Evolutionary conservation across 2,888 invertebrate genomes (phyloP).

Genomic region (Alitta virens): DNA sequence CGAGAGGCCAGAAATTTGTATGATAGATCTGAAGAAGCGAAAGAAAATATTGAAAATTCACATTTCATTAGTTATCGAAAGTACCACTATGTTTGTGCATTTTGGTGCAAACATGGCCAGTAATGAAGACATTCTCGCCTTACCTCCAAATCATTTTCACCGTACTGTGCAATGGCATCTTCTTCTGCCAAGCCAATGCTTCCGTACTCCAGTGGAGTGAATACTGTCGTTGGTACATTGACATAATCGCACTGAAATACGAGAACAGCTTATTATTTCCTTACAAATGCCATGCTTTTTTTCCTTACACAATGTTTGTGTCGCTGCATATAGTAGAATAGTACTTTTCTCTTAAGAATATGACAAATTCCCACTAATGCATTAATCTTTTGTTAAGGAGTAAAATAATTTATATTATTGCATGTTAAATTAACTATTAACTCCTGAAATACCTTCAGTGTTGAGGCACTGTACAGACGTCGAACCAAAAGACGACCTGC

Average conservation of each 20-base stretch:
- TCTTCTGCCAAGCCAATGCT: constrained; percentile 48
- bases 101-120: no score
- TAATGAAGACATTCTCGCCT: constrained; percentile 18
- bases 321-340: no score
- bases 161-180: constrained; percentile 34
- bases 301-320: no score
- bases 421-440: no score
- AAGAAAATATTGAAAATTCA: not conserved
- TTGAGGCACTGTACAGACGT: constrained; percentile 39
- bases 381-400: no score
- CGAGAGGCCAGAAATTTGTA: constrained; percentile 90
- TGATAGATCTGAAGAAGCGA: constrained; percentile 71
- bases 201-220: constrained; percentile 50
- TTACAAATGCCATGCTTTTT: no score
- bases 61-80: not conserved
- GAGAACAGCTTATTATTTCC: no score
- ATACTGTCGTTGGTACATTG: constrained; percentile 49
- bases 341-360: no score
- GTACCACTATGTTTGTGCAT: not conserved
- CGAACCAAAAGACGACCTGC: constrained; percentile 45
- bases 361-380: no score
- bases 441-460: constrained; percentile 21
- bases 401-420: no score
- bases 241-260: constrained; percentile 45
- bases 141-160: constrained; percentile 42